A percentile compares a stretch with the other conserved stretches of the same genome.
Conservation (phyloP, 92 coral and sea anemone genomes). For the Epizoanthus ramosus region DNA sequence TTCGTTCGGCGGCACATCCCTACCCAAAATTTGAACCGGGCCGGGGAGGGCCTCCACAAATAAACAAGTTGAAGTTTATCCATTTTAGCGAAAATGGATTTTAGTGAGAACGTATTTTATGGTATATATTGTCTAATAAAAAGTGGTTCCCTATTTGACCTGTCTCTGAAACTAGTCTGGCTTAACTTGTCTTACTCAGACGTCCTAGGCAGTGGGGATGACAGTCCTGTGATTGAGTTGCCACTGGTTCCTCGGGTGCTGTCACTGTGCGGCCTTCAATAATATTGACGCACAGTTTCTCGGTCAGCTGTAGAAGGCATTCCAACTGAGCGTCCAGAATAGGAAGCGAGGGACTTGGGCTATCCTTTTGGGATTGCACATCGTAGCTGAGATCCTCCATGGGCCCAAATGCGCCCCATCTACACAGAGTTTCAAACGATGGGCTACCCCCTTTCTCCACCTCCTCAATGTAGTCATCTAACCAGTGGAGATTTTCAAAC, state of each 20-base stretch:
- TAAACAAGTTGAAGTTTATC: no score
- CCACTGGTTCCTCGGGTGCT: background rate
- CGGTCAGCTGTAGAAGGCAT: conserved; percentile 3
- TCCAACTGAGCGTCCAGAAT: conserved; percentile 20
- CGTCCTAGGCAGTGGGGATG: conserved; percentile 17
- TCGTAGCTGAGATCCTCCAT: background rate
- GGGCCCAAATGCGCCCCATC: conserved; percentile 36
- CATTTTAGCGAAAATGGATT: no score
- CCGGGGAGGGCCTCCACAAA: no score
- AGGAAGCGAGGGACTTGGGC: background rate
- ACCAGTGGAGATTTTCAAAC: conserved; percentile 33
- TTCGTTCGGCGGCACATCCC: no score
- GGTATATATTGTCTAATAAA: no score
- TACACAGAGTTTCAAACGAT: conserved; percentile 20
- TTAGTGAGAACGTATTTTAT: no score
- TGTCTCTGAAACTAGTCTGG: background rate
- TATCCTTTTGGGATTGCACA: background rate
- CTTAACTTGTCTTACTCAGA: conserved; percentile 6
- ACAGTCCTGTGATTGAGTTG: background rate
- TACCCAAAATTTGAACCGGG: no score
- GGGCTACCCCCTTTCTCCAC: conserved; percentile 29
- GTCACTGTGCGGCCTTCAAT: no score
- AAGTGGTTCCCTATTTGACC: no score
- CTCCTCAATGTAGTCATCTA: conserved; percentile 16
- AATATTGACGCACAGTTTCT: background rate